Evolutionary conservation across 2,113 vertebrate species (phyloP), one percentile per base, ranked within the genome.

Genomic region (Psammodynastes pulverulentus): DNA sequence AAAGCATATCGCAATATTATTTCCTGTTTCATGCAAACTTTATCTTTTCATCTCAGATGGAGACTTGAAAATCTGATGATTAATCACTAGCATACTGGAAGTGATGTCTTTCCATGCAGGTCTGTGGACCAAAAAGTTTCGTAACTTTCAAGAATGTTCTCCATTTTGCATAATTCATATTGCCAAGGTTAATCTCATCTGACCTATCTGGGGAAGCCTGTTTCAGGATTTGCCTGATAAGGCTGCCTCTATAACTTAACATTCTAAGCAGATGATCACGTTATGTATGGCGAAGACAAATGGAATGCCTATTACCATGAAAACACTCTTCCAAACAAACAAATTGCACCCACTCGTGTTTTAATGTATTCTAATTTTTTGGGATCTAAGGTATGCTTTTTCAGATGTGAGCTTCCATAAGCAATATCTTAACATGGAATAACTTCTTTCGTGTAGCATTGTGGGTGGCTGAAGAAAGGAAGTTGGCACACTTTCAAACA

Each of bases 401-500:
- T 86, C 52, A 91, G 51, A 85, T 62, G 54, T 10, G 29, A 62
- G n/a, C 45, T 39, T 87, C 49, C 45, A 51, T 29, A 39, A n/a
- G 5, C 12, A 86, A 56, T n/a, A 8, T 15, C 58, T 87, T 67
- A 87, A 91, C 24, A 91, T 62, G 17, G 53, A 62, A 23, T 26
- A 86, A 23, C 17, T 91, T 56, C 51, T 85, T 85, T 84, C 24
- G 46, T 91, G 79, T 86, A 48, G 24, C n/a, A 5, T n/a, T 91
- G 29, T 72, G 85, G 48, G 45, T 72, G n/a, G 48, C 51, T 51
- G 48, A 86, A 52, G n/a, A 86, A 91, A 67, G 43, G 84, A 43
- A 85, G 4, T 1, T 91, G 86, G n/a, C 56, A 91, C 67, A 5
- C 19, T 91, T 91, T 87, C 85, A 72, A 91, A 49, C n/a, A 86